Evolutionary conservation across 2,797 vertebrate genomes (phyloP), one percentile per base, ranked within the genome.

Genomic region (Clarias pachynema): DNA sequence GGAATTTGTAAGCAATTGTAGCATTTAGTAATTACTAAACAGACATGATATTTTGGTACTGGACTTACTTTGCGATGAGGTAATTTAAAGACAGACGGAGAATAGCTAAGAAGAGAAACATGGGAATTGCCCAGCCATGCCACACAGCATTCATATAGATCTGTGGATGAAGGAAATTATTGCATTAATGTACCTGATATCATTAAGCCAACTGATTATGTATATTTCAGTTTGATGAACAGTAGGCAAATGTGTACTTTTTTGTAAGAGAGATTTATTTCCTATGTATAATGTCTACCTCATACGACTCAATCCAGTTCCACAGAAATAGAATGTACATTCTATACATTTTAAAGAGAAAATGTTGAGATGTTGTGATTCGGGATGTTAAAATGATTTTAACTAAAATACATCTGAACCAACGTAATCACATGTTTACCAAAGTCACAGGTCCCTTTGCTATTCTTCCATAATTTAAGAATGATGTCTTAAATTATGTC

Each of bases 101-200:
- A 91, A 99, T 99, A 86, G 97, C 98, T 87, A 99, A 95, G 90
- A 99, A 98, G 89, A 99, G 94, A 94, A 99, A 97, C 97, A 99
- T 96, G 89, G 98, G 97, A 92, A 99, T 93, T 94, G 95, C 96
- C 98, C 98, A 99, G 94, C 98, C 98, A 63, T 97, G 95, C 97
- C 97, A 99, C 72, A 98, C 97, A 75, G 97, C 96, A 68, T 99
- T 97, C 96, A 99, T 97, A 95, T 99, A 99, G 86, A 99, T 93
- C 98, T 98, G 92, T 62, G 89, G 81, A 85, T 74, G 59, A 74
- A 68, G 18, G 49, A 74, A 53, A 70, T 59, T 40, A 65, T 5
- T 8, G 44, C 15, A 44, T 22, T 49, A 65, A 29, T n/a, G 22
- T 20, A 44, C 49, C 6, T 5, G 8, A 65, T 10, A 65, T 1